Evolutionary conservation across 2,888 invertebrate species (phyloP).

Genomic region (Conomelus anceps): DNA sequence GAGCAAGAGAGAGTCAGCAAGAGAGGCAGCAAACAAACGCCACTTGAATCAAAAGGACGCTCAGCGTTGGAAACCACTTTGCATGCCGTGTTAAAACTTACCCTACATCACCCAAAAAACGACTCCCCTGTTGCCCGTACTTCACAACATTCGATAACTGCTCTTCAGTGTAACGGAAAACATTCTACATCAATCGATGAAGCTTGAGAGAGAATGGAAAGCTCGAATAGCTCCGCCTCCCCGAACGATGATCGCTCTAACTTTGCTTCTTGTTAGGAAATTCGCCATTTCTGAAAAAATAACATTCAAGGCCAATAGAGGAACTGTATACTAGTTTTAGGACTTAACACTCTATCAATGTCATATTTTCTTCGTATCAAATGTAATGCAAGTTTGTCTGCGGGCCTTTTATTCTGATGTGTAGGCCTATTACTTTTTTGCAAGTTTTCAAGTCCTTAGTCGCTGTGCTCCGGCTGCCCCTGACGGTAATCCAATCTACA

Average conservation of each 20-base stretch:
- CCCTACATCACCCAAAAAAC: slow-evolving; percentile 7
- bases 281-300: neutral
- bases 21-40: neutral
- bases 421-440: no score
- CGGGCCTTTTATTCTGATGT: no score
- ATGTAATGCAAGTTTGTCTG: no score
- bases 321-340: no score
- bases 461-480: no score
- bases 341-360: no score
- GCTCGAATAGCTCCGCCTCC: neutral
- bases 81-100: slow-evolving; percentile 7
- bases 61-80: slow-evolving; percentile 8
- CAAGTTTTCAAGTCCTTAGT: no score
- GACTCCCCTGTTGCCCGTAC: neutral
- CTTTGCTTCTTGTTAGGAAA: neutral
- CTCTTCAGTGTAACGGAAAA: neutral
- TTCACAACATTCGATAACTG: neutral
- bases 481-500: no score
- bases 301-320: neutral
- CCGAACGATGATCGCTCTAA: neutral
- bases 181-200: neutral
- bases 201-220: neutral
- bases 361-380: no score
- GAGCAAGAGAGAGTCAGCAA: neutral
- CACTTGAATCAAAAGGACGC: neutral